Conservation (phyloP, 2,888 invertebrate genomes). For the Ditylenchus weischeri region DNA sequence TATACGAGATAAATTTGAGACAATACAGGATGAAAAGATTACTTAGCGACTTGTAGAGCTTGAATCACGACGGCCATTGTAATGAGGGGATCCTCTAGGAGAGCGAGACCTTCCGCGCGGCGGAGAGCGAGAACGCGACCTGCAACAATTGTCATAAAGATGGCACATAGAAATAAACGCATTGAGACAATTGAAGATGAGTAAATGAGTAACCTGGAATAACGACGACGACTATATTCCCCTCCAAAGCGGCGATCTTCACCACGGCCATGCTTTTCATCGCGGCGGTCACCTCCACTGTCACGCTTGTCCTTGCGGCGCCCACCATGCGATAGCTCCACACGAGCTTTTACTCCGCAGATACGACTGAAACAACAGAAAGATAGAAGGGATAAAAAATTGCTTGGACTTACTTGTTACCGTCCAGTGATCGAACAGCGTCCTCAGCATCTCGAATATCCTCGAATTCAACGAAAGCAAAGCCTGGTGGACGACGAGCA, state of each 20-base stretch:
- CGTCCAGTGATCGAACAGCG: conserved; percentile 61
- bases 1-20: no score
- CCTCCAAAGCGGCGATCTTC: conserved; percentile 25
- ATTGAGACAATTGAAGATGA: not conserved
- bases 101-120: conserved; percentile 33
- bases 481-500: conserved; percentile 81
- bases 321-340: conserved; percentile 61
- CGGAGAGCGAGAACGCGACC: conserved; percentile 44
- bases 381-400: not conserved
- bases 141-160: no score
- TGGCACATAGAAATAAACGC: no score
- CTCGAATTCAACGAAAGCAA: conserved; percentile 63
- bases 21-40: no score
- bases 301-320: conserved; percentile 58
- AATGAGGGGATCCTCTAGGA: conserved; percentile 9
- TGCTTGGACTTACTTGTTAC: conserved; percentile 54
- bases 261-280: conserved; percentile 14
- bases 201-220: conserved; percentile 29
- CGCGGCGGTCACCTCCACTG: conserved; percentile 37
- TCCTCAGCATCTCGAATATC: conserved; percentile 73
- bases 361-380: conserved; percentile 56
- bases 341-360: conserved; percentile 60
- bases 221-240: conserved; percentile 30
- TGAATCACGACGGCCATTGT: conserved; percentile 3
- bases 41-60: no score